Conservation (phyloP, 2,797 vertebrate species). For the Morus bassanus region DNA sequence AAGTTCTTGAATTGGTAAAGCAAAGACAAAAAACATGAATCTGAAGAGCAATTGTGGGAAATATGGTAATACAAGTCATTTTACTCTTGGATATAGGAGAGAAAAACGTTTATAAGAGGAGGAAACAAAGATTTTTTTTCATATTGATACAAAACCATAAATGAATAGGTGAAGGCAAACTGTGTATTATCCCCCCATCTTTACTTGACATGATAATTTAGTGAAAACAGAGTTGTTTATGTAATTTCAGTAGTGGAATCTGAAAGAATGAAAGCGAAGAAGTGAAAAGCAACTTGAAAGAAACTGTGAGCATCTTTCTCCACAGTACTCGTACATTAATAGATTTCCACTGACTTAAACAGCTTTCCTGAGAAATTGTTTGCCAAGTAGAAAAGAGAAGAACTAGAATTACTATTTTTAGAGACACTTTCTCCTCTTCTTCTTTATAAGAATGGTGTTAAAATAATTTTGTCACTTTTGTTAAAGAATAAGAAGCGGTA, state of each 20-base stretch:
- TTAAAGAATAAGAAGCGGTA: neutral
- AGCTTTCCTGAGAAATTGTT: neutral
- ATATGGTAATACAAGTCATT: neutral
- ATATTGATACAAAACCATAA: neutral
- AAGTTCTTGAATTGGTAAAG: neutral
- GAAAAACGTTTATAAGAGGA: neutral
- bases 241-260: slow-evolving; percentile 6
- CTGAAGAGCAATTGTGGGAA: neutral
- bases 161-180: neutral
- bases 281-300: neutral
- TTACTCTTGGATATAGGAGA: neutral
- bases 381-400: neutral
- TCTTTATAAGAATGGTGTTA: neutral
- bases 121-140: neutral
- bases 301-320: neutral
- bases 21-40: neutral
- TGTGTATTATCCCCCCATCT: neutral
- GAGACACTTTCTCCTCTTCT: neutral
- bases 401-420: neutral
- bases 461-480: neutral
- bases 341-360: neutral
- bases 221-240: neutral
- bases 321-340: neutral
- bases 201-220: neutral
- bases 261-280: neutral